Evolutionary conservation across 2,888 invertebrate species (phyloP), one percentile per base, ranked within the genome.

Genomic region (Drosophila engyochracea): DNA sequence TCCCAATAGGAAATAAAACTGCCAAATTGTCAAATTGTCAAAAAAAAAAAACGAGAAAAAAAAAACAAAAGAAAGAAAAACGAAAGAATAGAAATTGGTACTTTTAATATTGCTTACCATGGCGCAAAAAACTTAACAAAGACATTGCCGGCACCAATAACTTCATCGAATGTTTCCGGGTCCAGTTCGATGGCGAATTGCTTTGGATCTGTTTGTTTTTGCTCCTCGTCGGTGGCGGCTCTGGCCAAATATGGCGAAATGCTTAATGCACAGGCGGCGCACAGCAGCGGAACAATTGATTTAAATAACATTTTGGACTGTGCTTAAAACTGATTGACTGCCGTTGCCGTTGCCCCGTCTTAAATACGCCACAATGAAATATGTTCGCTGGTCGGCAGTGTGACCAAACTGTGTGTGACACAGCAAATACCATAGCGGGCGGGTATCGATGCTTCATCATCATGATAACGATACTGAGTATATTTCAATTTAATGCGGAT

Each of bases 51-150:
- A n/a, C n/a, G n/a, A 4, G 28, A 28, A 28, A 28, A n/a, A 19
- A 28, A 49, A 51, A 19, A 19, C 5, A 14, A 4, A 35, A 14
- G 14, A 35, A 35, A 2, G 14, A 35, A 35, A 14, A 35, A 35
- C 4, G 14, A 19, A 28, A 35, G 3, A 31, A 31, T 31, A 31
- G 9, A 31, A 31, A 7, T 3, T 5, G 2, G 6, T 9, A 16
- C 22, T 37, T 25, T 30, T 58, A 47, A 60, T 49, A 64, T 39
- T 31, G 66, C 95, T 94, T 94, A 97, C 97, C 97, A 97, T 57
- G 97, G 97, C 14, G 97, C 96, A 93, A 95, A 97, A 93, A 96
- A 97, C 95, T 96, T 96, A 2, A 97, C 94, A 92, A 97, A 97
- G 92, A 96, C 96, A 82, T 96, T 96, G 91, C 95, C 95, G 90